These are phyloP conservation scores for Nemopilema nomurai DNA, from an alignment of 30 jellyfish, hydroid and myxozoan species.

Conservation along the genomic window DNA sequence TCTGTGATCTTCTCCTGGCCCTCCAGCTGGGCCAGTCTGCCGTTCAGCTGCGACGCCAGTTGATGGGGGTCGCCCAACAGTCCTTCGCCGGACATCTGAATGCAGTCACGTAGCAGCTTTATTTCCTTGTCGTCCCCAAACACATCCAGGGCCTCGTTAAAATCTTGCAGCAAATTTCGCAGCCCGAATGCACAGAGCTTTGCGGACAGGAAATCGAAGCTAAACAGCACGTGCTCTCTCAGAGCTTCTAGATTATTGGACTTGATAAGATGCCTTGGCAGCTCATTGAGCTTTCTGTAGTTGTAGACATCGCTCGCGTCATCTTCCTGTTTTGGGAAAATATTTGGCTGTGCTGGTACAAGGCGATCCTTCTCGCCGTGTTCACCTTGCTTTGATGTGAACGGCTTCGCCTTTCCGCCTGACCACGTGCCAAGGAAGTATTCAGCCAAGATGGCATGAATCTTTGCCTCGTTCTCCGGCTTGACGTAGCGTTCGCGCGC, in stretches of 20 bases:
- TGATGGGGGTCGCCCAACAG: conserved; percentile 66
- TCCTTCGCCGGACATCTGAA: conserved; percentile 67
- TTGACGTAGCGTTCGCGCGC: conserved; percentile 76
- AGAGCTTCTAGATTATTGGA: conserved; percentile 46
- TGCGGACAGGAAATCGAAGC: conserved; percentile 70
- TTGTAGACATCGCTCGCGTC: conserved; percentile 49
- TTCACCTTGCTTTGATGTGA: conserved; percentile 59
- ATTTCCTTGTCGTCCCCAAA: conserved; percentile 62
- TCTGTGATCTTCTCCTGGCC: conserved; percentile 21
- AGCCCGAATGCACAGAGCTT: conserved; percentile 72
- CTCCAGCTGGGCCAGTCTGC: conserved; percentile 43
- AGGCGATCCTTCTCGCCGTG: conserved; percentile 70
- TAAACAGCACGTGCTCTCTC: conserved; percentile 56
- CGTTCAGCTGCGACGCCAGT: conserved; percentile 79
- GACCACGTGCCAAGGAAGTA: conserved; percentile 89
- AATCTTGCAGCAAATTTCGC: conserved; percentile 63
- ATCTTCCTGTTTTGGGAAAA: conserved; percentile 45
- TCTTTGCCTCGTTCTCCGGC: conserved; percentile 33
- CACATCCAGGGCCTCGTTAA: conserved; percentile 55
- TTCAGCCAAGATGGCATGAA: conserved; percentile 67
- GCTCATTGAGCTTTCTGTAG: conserved; percentile 77
- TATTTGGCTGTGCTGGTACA: conserved; percentile 82
- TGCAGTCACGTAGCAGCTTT: conserved; percentile 60
- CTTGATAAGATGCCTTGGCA: conserved; percentile 76
- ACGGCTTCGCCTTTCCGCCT: conserved; percentile 64